Evolutionary conservation across 1,140 invertebrate species (phyloP).

Genomic region (Anadara kagoshimensis): DNA sequence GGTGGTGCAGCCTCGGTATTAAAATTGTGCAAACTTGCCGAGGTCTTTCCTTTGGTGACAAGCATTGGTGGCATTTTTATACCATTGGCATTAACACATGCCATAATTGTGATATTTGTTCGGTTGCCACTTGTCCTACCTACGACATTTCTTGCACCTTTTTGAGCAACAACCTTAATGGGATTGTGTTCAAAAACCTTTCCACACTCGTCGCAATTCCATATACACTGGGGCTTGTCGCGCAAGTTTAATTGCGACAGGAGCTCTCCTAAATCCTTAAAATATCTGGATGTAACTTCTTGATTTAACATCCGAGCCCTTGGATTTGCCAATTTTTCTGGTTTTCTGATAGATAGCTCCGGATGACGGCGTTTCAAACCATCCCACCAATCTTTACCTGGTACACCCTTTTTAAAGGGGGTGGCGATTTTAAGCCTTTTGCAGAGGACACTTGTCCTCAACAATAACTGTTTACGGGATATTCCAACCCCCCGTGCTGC

Average conservation of each 20-base stretch:
- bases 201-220: conserved; percentile 19
- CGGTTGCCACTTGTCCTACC: conserved; percentile 1
- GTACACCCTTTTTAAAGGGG: conserved; percentile 1
- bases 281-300: background rate
- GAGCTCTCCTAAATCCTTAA: too few species aligned
- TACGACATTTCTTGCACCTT: conserved; percentile 23
- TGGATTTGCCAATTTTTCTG: background rate
- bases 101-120: conserved; percentile 34
- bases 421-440: background rate
- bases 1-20: background rate
- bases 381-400: conserved; percentile 20
- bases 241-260: too few species aligned
- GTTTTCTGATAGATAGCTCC: conserved; percentile 9
- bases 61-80: conserved; percentile 29
- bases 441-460: background rate
- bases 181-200: background rate
- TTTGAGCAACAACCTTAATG: conserved; percentile 15
- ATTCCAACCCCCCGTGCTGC: background rate
- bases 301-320: conserved; percentile 32
- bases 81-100: conserved; percentile 33
- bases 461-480: background rate
- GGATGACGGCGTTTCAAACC: conserved; percentile 1
- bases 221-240: conserved; percentile 1
- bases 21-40: conserved; percentile 9
- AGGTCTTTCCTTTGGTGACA: conserved; percentile 38